Conservation (phyloP, 2,888 invertebrate species). For the Lamellibrachia columna region DNA sequence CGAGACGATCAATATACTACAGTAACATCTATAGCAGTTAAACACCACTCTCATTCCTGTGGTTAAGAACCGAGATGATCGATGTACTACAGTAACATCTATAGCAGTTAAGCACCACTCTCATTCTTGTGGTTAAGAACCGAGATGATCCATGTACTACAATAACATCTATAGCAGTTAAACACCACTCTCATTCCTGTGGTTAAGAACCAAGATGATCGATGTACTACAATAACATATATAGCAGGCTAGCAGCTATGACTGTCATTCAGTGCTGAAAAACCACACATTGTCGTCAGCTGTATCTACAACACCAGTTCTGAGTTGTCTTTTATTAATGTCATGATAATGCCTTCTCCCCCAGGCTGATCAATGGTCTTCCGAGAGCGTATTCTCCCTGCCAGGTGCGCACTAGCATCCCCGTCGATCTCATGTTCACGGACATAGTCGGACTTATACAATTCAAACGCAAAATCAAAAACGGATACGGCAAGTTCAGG, state of each 20-base stretch:
- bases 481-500: slow-evolving; percentile 63
- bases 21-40: no score
- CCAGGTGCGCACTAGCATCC: slow-evolving; percentile 59
- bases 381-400: slow-evolving; percentile 61
- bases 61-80: no score
- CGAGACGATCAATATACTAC: no score
- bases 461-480: slow-evolving; percentile 62
- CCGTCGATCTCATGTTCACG: slow-evolving; percentile 65
- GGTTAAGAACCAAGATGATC: no score
- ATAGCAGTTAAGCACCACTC: no score
- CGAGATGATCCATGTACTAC: no score
- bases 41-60: no score
- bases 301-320: neutral
- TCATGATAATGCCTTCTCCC: slow-evolving; percentile 25
- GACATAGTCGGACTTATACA: slow-evolving; percentile 67
- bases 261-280: neutral
- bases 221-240: no score
- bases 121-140: no score
- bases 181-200: no score
- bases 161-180: no score
- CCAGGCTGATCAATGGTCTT: slow-evolving; percentile 57
- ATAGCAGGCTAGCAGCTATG: neutral
- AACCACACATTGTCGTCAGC: neutral
- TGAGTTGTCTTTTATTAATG: neutral
- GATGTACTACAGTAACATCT: no score